These are phyloP conservation scores for Junco hyemalis DNA, from an alignment of 2,113 vertebrate genomes.

Conservation along the genomic window DNA sequence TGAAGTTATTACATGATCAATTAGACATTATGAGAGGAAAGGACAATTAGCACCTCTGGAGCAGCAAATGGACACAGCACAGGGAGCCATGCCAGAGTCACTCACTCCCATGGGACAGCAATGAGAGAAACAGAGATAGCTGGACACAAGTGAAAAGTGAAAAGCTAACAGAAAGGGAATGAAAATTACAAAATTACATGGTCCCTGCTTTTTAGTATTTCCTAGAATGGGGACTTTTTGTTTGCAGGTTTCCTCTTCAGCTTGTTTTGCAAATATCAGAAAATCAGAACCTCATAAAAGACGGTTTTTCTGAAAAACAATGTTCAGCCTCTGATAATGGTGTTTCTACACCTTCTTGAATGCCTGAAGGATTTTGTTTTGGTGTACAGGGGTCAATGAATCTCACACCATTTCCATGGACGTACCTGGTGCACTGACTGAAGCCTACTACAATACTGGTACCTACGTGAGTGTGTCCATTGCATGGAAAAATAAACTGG, in stretches of 20 bases:
- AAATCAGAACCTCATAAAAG: background rate
- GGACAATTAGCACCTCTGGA: background rate
- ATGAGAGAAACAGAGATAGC: background rate
- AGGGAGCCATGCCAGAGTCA: background rate
- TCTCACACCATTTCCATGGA: background rate
- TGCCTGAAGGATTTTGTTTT: background rate
- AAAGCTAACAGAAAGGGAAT: background rate
- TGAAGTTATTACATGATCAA: background rate
- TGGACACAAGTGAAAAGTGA: background rate
- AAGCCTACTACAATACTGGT: background rate
- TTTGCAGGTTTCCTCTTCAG: background rate
- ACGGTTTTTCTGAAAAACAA: background rate
- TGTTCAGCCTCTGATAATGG: background rate
- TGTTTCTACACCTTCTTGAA: background rate
- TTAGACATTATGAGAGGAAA: background rate
- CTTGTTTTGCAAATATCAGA: background rate
- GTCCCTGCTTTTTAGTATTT: background rate
- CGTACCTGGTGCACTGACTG: background rate
- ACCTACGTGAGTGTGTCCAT: background rate
- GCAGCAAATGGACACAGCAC: background rate
- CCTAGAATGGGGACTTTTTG: background rate
- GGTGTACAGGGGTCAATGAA: background rate
- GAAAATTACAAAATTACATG: background rate
- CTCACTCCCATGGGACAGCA: background rate
- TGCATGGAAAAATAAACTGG: background rate